Evolutionary conservation across 2,888 invertebrate species (phyloP).

Genomic region (Clanis bilineata): DNA sequence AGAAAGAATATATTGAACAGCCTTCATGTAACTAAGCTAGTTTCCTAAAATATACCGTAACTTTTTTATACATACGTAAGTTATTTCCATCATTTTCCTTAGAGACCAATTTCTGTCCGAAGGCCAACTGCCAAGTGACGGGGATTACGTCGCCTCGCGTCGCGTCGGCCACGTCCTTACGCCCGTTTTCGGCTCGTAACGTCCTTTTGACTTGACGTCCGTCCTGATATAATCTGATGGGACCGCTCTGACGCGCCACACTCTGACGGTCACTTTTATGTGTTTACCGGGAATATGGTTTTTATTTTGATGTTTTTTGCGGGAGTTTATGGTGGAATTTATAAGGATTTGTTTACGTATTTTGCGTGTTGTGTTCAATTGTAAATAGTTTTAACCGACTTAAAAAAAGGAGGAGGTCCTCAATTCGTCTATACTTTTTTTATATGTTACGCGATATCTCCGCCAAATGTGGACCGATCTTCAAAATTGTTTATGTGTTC

Average conservation of each 20-base stretch:
- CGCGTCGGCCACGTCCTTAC: constrained; percentile 1
- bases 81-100: background rate
- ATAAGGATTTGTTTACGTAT: background rate
- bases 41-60: no score
- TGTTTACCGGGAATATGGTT: background rate
- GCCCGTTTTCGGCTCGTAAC: constrained; percentile 15
- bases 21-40: no score
- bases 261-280: constrained; percentile 1
- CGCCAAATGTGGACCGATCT: no score
- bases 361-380: background rate
- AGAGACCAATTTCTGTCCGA: constrained; percentile 5
- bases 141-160: constrained; percentile 1
- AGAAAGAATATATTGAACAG: no score
- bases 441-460: no score
- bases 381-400: no score
- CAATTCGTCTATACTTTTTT: no score
- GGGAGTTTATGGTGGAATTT: background rate
- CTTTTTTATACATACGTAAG: background rate
- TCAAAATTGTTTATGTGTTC: no score
- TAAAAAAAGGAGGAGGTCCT: no score
- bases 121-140: background rate
- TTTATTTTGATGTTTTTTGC: background rate
- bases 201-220: constrained; percentile 5
- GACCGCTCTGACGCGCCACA: background rate
- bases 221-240: constrained; percentile 10